Base-by-base conservation (phyloP, 2,888 invertebrate species). In the Opisthograptis luteolata region DNA sequence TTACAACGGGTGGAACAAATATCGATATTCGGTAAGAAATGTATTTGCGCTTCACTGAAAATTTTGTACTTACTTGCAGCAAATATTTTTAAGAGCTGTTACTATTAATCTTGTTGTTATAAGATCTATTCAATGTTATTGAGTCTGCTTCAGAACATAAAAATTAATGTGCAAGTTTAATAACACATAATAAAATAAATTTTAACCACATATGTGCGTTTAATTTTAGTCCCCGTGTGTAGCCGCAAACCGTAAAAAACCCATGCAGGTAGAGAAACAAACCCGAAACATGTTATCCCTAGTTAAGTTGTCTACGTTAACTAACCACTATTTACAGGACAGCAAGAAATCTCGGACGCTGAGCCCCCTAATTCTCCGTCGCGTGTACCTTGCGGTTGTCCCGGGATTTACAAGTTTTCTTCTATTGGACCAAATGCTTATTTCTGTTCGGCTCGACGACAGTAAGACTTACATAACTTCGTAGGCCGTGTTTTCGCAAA, bases 331-430 rank as follows among this genome's bases (percentile, higher is more conserved):
- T 76, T 76, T 71, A 75, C 67, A 64, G 56, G 63, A 66, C 61
- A 50, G 64, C 62, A 68, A 68, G 67, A 73, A 72, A 68, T 66
- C 70, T 60, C 59, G 55, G 59, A 46, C 61, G 50, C 57, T 66
- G 64, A 70, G 68, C 68, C 45, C 68, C 63, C 61, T 72, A 73
- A 75, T 72, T 68, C 74, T 51, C 32, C 24, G 44, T 40, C 35
- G 44, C 44, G 44, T 82, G 79, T 78, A 74, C 77, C 76, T 78
- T 82, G 84, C 71, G 84, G 84, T 84, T 73, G 60, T 73, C 67
- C 70, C 64, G 70, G 82, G 87, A 86, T 86, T 87, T 83, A 78
- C 73, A 85, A 87, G 84, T 87, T 87, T 82, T 81, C 81, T 82
- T 79, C 77, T 80, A 83, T 85, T 79, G 80, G 78, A 69, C 72